Conservation (phyloP, 2,888 invertebrate genomes). For the Morpho deidamia region DNA sequence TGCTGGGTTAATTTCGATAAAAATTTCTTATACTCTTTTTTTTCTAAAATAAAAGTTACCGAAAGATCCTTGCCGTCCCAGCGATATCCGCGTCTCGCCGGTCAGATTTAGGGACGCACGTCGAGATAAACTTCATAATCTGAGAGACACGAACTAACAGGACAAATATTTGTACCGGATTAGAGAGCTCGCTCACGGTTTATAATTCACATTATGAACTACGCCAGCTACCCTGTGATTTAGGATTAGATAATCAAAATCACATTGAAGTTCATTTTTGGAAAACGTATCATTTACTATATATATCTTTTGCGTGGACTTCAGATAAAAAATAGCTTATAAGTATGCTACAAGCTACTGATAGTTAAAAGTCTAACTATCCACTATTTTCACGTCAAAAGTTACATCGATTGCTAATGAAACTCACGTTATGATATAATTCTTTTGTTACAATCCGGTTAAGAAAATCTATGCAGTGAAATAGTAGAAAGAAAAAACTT, state of each 20-base stretch:
- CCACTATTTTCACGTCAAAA: too few species aligned
- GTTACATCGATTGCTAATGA: too few species aligned
- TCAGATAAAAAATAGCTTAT: too few species aligned
- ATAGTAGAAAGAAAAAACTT: too few species aligned
- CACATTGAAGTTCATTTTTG: background rate
- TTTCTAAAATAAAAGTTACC: background rate
- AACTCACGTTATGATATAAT: too few species aligned
- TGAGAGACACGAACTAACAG: slow-evolving; percentile 47
- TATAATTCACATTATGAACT: slow-evolving; percentile 11
- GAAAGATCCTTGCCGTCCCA: background rate
- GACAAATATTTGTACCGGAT: slow-evolving; percentile 60
- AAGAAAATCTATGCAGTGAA: too few species aligned
- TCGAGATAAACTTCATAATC: slow-evolving; percentile 63
- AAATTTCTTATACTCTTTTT: background rate
- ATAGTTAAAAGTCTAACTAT: too few species aligned
- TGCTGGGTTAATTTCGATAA: too few species aligned
- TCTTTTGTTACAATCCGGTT: too few species aligned
- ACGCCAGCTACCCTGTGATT: slow-evolving; percentile 4
- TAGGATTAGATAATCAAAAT: slow-evolving; percentile 2
- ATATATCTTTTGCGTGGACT: too few species aligned
- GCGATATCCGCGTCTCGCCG: slow-evolving; percentile 26
- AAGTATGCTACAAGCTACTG: too few species aligned
- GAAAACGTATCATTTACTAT: too few species aligned
- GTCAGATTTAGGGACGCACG: slow-evolving; percentile 49
- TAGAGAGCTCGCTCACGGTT: slow-evolving; percentile 28